Evolutionary conservation across 2,113 vertebrate genomes (phyloP).

Genomic region (Cyphomyrus plagiostoma): DNA sequence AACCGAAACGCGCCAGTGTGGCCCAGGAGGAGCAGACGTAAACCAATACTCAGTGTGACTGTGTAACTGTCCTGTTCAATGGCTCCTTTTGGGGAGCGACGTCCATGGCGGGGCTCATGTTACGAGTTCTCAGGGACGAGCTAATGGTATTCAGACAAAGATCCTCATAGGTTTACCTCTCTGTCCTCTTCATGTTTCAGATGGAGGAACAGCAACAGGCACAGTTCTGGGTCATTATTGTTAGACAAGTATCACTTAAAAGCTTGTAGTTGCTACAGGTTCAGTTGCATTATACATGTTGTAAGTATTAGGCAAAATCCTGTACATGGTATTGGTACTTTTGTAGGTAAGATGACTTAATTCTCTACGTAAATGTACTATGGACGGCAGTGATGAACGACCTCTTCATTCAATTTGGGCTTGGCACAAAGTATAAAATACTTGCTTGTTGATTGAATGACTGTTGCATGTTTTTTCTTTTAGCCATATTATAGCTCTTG

Average conservation of each 20-base stretch:
- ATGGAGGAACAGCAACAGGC: neutral
- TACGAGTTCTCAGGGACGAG: neutral
- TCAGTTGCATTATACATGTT: neutral
- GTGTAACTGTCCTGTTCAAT: neutral
- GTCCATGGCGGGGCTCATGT: neutral
- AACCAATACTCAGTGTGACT: neutral
- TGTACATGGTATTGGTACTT: neutral
- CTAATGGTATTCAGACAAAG: neutral
- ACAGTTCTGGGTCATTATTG: conserved; percentile 6
- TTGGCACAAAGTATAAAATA: neutral
- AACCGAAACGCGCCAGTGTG: neutral
- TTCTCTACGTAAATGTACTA: neutral
- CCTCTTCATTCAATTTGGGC: neutral
- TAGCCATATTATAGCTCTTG: neutral
- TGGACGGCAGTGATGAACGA: neutral
- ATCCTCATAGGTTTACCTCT: neutral
- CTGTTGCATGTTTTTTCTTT: neutral
- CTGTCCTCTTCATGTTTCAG: conserved; percentile 4
- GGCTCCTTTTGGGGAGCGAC: neutral
- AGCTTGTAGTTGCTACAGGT: neutral
- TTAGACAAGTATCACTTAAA: conserved; percentile 4
- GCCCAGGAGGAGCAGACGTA: neutral
- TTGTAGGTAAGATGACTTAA: neutral
- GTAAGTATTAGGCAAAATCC: neutral
- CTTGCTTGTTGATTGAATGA: neutral